Evolutionary conservation across 2,113 vertebrate genomes (phyloP).

Genomic region (Chloropsis hardwickii): DNA sequence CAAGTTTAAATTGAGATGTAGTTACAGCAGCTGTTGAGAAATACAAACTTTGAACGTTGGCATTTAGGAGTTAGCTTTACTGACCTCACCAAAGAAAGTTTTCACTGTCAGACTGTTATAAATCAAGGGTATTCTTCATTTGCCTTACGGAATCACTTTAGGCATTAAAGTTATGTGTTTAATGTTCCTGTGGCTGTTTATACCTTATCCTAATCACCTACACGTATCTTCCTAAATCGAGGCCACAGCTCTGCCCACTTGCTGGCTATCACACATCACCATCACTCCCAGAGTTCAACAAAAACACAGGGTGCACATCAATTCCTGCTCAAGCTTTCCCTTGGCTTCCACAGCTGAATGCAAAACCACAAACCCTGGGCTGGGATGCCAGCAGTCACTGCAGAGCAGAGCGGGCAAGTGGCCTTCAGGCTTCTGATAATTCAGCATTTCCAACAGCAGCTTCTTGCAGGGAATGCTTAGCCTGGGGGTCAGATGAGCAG

Average conservation of each 20-base stretch:
- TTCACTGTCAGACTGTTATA: not conserved
- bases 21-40: not conserved
- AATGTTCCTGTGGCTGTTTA: not conserved
- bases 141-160: not conserved
- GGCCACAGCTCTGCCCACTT: not conserved
- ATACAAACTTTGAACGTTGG: not conserved
- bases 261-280: fast-evolving
- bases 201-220: not conserved
- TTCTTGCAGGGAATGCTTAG: not conserved
- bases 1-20: not conserved
- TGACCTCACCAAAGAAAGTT: not conserved
- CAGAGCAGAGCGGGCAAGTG: not conserved
- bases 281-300: not conserved
- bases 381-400: not conserved
- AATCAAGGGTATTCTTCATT: not conserved
- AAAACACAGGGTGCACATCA: not conserved
- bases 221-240: not conserved
- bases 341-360: not conserved
- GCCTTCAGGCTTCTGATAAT: not conserved
- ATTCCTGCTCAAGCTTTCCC: not conserved
- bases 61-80: not conserved
- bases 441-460: not conserved
- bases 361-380: not conserved
- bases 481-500: not conserved
- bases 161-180: not conserved